phyloP scores from a whole-genome alignment of 2,888 invertebrate genomes.

The Corythucha ciliata region DNA sequence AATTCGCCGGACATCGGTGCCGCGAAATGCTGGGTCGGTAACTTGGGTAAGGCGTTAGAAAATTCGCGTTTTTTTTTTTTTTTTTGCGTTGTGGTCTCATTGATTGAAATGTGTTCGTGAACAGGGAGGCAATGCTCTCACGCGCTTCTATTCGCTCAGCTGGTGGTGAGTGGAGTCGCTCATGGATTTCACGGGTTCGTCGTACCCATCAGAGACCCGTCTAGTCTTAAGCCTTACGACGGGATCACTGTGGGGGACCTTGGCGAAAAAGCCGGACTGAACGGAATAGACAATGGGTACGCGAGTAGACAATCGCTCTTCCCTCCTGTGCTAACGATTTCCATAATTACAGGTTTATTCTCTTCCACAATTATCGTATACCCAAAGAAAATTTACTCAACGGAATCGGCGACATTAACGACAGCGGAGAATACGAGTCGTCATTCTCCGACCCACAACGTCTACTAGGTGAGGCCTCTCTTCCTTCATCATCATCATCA shows the following conservation, averaged over 20 bases:
- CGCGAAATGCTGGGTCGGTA: slow-evolving; percentile 52
- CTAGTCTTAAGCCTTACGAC: slow-evolving; percentile 64
- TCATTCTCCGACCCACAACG: slow-evolving; percentile 73
- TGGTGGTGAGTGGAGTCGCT: slow-evolving; percentile 67
- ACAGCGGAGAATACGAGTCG: slow-evolving; percentile 70
- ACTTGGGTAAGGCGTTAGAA: slow-evolving; percentile 38
- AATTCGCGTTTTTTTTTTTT: neutral
- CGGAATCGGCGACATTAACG: slow-evolving; percentile 74
- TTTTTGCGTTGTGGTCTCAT: neutral
- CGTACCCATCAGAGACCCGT: slow-evolving; percentile 72
- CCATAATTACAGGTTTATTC: slow-evolving; percentile 50
- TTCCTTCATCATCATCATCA: too few species aligned
- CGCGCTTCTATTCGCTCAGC: slow-evolving; percentile 80
- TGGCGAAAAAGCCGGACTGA: slow-evolving; percentile 84
- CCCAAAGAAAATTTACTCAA: slow-evolving; percentile 72
- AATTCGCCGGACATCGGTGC: slow-evolving; percentile 50
- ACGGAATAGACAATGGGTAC: slow-evolving; percentile 88
- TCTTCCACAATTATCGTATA: slow-evolving; percentile 70
- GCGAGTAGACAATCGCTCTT: slow-evolving; percentile 26
- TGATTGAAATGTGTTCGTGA: slow-evolving; percentile 4
- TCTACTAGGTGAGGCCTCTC: slow-evolving; percentile 67
- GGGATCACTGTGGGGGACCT: slow-evolving; percentile 84
- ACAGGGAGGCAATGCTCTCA: slow-evolving; percentile 75
- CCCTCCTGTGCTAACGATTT: neutral
- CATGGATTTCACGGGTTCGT: slow-evolving; percentile 87